Conservation (phyloP, 2,113 vertebrate genomes). For the Sorex fumeus region DNA sequence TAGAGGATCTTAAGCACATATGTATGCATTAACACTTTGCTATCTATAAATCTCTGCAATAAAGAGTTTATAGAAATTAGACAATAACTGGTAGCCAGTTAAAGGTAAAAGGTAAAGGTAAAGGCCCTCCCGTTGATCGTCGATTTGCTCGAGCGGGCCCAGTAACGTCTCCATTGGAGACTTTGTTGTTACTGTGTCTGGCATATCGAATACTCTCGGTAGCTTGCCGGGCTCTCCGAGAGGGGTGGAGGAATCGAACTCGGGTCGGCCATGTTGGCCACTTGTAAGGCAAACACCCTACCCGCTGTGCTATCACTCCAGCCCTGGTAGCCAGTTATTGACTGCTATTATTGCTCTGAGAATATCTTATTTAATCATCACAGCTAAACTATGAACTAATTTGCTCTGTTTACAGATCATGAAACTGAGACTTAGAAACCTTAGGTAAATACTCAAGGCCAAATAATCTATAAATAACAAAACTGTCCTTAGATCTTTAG, state of each 20-base stretch:
- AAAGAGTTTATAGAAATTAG: conserved; percentile 55
- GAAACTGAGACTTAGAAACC: conserved; percentile 59
- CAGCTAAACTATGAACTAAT: conserved; percentile 24
- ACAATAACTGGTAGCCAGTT: conserved; percentile 39
- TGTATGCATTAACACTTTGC: conserved; percentile 40
- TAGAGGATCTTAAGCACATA: background rate
- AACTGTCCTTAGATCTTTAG: conserved; percentile 31
- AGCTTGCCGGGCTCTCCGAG: no score
- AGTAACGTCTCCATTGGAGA: no score
- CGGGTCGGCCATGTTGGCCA: no score
- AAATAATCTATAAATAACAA: conserved; percentile 40
- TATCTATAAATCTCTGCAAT: background rate
- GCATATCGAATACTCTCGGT: no score
- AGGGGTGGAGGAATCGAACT: no score
- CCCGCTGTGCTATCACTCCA: no score
- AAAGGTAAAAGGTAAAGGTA: no score
- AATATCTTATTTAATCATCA: conserved; percentile 58
- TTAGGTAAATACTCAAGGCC: conserved; percentile 49
- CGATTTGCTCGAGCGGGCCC: no score
- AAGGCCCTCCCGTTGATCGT: no score
- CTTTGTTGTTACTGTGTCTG: no score
- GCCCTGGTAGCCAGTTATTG: conserved; percentile 32
- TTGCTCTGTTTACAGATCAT: conserved; percentile 57
- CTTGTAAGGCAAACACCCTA: no score
- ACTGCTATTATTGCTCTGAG: background rate